Conservation (phyloP, 2,113 vertebrate genomes). For the Varanus salvator region DNA sequence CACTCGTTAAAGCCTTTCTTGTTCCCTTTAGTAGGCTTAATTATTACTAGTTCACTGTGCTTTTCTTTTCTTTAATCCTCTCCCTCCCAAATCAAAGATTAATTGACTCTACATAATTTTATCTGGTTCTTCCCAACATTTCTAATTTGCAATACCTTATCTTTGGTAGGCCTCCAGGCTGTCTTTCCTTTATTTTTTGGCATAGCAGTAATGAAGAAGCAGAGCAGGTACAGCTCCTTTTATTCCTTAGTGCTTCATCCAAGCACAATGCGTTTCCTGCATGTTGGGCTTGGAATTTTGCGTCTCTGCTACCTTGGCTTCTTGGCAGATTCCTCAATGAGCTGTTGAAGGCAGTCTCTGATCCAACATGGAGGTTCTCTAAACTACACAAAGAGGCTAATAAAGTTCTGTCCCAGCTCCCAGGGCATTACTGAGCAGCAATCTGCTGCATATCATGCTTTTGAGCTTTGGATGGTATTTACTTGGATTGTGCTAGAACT, state of each 20-base stretch:
- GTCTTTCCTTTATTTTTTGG: neutral
- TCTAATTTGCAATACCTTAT: neutral
- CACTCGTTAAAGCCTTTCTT: neutral
- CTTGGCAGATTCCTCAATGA: neutral
- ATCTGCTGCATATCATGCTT: neutral
- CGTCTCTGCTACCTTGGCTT: neutral
- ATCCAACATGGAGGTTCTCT: neutral
- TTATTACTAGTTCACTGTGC: neutral
- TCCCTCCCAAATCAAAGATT: neutral
- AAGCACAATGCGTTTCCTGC: neutral
- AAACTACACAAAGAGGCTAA: neutral
- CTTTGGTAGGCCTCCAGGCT: neutral
- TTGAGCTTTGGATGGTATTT: neutral
- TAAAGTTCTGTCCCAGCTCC: neutral
- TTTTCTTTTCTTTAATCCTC: neutral
- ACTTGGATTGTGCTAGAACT: neutral
- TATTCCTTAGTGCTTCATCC: neutral
- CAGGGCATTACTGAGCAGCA: neutral
- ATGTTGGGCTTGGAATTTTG: neutral
- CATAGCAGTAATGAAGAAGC: neutral
- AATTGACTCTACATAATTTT: slow-evolving; percentile 7
- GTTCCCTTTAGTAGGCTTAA: neutral
- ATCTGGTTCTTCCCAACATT: neutral
- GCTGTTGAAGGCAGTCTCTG: neutral
- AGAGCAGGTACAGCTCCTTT: neutral